Base-by-base conservation (phyloP, 2,113 vertebrate species). In the Nothobranchius furzeri region DNA sequence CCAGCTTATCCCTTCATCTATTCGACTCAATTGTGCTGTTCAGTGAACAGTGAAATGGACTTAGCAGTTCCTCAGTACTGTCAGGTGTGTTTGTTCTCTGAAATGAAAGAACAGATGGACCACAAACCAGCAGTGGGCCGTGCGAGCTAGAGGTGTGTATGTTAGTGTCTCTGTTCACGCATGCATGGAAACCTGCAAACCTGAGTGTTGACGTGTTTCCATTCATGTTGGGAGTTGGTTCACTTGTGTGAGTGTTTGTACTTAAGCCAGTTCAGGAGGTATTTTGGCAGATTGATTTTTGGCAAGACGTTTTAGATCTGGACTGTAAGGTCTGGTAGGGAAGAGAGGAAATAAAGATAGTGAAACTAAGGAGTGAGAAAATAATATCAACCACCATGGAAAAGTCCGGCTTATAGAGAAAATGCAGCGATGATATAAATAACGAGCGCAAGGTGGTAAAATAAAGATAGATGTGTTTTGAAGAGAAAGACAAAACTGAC, bases 41-140 rank as follows among this genome's bases (percentile, higher is more conserved):
- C 90, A 91, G 76, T 89, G 88, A 91, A 88, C 88, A 89, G 88
- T 91, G 90, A 91, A 91, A 91, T 91, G 87, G 90, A 88, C 90
- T 90, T 89, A 89, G 84, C 84, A 70, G 87, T 85, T 91, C 79
- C 83, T 90, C 87, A 81, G 85, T 81, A 87, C 86, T 87, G 88
- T 91, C 88, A 91, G 88, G 88, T 89, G 85, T 88, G 88, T 89
- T 89, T 87, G 87, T 88, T 90, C 87, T 84, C 71, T 77, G 78
- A 90, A 90, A 91, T 88, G 86, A 91, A 91, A 89, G 90, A 90
- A 89, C 90, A 90, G 90, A 87, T 84, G 90, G 90, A 77, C 79
- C 76, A 69, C 75, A 79, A 75, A 86, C 76, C 85, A 76, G 82
- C 71, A 63, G 72, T 11, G 66, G 84, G 81, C 80, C 68, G 60